phyloP scores from a whole-genome alignment of 2,113 vertebrate species.

The Rattus rattus region DNA sequence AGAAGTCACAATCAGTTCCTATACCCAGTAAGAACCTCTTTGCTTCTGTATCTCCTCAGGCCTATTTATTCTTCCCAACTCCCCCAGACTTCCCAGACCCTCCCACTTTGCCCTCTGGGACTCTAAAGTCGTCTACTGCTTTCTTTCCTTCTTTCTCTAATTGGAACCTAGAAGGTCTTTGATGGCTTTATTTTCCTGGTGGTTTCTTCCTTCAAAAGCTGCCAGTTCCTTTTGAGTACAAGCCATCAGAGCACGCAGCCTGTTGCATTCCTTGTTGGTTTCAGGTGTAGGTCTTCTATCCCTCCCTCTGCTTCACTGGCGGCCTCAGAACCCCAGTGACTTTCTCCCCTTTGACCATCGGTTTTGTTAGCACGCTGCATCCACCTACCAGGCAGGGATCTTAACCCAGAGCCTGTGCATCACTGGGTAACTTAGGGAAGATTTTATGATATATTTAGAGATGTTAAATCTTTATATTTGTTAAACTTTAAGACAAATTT shows the following conservation, averaged over 20 bases:
- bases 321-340: conserved; percentile 13
- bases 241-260: neutral
- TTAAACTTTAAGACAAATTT: conserved; percentile 59
- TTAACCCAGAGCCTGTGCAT: neutral
- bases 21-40: neutral
- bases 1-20: neutral
- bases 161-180: conserved; percentile 66
- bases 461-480: conserved; percentile 24
- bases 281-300: neutral
- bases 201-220: conserved; percentile 69
- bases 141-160: conserved; percentile 64
- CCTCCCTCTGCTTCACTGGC: conserved; percentile 27
- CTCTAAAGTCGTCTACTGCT: conserved; percentile 58
- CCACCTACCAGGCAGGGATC: neutral
- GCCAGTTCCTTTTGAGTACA: conserved; percentile 47
- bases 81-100: conserved; percentile 23
- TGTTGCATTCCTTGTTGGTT: conserved; percentile 54
- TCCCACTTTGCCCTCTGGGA: conserved; percentile 62
- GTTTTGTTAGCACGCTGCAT: conserved; percentile 1
- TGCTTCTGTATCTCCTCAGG: neutral
- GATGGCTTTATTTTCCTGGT: conserved; percentile 68
- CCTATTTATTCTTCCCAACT: neutral
- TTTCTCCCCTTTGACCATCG: conserved; percentile 14
- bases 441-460: neutral
- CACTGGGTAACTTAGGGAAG: neutral